These are phyloP conservation scores for Typhlichthys eigenmanni DNA, from an alignment of 2,797 vertebrate species.

Conservation along the genomic window DNA sequence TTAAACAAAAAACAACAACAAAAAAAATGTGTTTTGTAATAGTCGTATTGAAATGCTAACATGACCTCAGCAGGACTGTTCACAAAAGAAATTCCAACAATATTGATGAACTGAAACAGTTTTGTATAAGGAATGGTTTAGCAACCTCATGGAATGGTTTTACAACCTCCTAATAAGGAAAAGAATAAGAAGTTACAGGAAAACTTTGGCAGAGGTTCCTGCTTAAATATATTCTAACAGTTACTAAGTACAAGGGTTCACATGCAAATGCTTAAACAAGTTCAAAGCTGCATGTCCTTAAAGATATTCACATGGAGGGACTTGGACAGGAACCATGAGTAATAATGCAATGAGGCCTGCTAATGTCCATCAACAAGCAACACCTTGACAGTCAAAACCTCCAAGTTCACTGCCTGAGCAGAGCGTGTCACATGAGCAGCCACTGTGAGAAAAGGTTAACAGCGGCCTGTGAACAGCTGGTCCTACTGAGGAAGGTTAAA, in stretches of 20 bases:
- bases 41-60: too few species aligned
- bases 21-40: too few species aligned
- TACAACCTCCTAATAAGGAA: too few species aligned
- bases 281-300: slow-evolving; percentile 5
- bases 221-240: not conserved
- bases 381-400: slow-evolving; percentile 30
- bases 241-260: too few species aligned
- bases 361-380: slow-evolving; percentile 38
- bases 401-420: slow-evolving; percentile 24
- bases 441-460: slow-evolving; percentile 74
- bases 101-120: too few species aligned
- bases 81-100: too few species aligned
- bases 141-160: too few species aligned
- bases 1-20: too few species aligned
- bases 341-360: slow-evolving; percentile 54
- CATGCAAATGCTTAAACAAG: not conserved
- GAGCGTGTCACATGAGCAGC: slow-evolving; percentile 27
- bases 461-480: slow-evolving; percentile 74
- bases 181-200: not conserved
- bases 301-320: slow-evolving; percentile 7
- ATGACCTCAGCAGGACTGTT: too few species aligned
- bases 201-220: not conserved
- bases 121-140: too few species aligned
- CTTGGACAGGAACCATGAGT: slow-evolving; percentile 36
- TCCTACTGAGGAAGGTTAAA: slow-evolving; percentile 64